Evolutionary conservation across 2,797 vertebrate genomes (phyloP), one percentile per base, ranked within the genome.

Genomic region (Linurgus olivaceus): DNA sequence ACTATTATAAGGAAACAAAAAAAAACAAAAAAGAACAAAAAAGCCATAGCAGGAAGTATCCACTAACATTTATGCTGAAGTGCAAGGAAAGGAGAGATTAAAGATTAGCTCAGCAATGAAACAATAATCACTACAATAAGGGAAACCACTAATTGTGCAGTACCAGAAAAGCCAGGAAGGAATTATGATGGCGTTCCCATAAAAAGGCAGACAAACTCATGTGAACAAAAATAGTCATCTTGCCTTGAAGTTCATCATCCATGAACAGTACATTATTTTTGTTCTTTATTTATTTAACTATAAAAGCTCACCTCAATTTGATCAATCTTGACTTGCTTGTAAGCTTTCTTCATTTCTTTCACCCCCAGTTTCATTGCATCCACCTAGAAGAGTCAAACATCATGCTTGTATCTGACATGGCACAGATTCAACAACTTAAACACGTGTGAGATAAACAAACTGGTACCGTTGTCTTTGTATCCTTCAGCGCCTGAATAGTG

Each of bases 341-440:
- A 99, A 6, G 99, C 99, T 94, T 99, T 99, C 97, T 99, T 99
- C 99, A 99, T 99, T 97, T 99, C 99, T 97, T 99, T 99, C 68
- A 99, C 99, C 55, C 99, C 99, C 29, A 98, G 62, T 97, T 99
- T 99, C 99, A 99, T 99, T 94, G 99, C 99, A 75, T 99, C 99
- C 59, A 99, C 99, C 99, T 99, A 90, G 62, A 5, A 88, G 45
- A 84, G 47, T 48, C 45, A 93, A 81, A 93, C 31, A 93, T 92
- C 44, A 76, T 15, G 44, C 20, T 90, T 90, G 80, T 63, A 68
- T 28, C 70, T 67, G 51, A 33, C 25, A 37, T 5, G 81, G 26
- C 20, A 61, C 1, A 75, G 2, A 51, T 44, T 13, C 28, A 51
- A 25, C 17, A 88, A 50, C 45, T 74, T 47, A 59, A 71, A 63